phyloP scores from a whole-genome alignment of 2,797 vertebrate species.

The Ibycter americanus region DNA sequence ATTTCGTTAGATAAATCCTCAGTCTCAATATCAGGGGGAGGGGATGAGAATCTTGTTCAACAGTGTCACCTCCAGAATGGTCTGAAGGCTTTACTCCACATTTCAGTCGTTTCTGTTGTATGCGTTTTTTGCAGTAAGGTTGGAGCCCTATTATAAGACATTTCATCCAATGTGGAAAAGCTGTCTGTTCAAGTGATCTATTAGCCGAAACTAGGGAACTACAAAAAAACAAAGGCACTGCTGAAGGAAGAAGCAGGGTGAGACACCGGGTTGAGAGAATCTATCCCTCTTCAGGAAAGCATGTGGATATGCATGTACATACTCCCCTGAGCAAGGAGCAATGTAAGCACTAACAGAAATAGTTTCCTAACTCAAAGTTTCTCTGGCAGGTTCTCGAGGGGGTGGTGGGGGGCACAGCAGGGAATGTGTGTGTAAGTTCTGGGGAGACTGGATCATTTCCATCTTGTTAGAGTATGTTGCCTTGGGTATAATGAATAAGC shows the following conservation, averaged over 20 bases:
- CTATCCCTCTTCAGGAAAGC: background rate
- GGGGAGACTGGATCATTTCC: background rate
- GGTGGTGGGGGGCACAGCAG: no score
- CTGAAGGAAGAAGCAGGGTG: background rate
- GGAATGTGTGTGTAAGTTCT: background rate
- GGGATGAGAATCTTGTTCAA: background rate
- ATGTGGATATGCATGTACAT: rapidly evolving
- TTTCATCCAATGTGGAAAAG: background rate
- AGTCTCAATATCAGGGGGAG: background rate
- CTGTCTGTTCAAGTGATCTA: background rate
- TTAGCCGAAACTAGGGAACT: background rate
- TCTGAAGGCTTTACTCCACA: background rate
- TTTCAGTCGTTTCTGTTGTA: background rate
- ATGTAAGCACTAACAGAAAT: background rate
- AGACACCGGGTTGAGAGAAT: background rate
- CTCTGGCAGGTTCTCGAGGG: background rate
- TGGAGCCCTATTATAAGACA: background rate
- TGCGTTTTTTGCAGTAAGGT: background rate
- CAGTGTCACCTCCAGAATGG: background rate
- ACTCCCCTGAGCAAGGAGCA: background rate
- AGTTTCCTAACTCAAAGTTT: background rate
- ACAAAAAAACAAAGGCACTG: background rate
- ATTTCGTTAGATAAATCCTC: background rate
- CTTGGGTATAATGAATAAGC: background rate
- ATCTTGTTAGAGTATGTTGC: background rate